Evolutionary conservation across 2,888 invertebrate genomes (phyloP).

Genomic region (Heteropelma amictum): DNA sequence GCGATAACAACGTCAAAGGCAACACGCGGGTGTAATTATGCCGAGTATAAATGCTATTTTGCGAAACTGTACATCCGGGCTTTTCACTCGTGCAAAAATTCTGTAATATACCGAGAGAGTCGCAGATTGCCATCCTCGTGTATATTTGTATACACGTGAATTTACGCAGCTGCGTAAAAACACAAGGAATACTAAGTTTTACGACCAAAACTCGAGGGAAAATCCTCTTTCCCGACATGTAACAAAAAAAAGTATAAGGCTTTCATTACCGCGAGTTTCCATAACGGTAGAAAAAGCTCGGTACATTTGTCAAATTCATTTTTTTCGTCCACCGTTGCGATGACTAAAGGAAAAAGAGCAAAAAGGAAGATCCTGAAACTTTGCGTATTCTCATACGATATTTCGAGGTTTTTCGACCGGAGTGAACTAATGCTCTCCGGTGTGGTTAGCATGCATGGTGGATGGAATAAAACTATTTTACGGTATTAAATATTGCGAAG

Average conservation of each 20-base stretch:
- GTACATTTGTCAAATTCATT: constrained; percentile 14
- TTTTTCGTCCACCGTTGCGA: neutral
- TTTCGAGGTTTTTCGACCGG: neutral
- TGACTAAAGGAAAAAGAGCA: neutral
- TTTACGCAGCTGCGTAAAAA: constrained; percentile 1
- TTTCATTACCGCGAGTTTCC: neutral
- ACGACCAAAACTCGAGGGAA: constrained; percentile 33
- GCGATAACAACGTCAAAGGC: too few species aligned
- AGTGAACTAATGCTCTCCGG: constrained; percentile 20
- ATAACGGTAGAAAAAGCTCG: neutral
- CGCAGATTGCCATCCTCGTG: too few species aligned
- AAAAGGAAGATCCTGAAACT: neutral
- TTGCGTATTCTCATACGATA: neutral
- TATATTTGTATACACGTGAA: neutral
- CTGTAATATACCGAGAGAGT: too few species aligned
- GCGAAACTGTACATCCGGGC: too few species aligned
- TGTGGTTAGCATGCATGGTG: neutral
- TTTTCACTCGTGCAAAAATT: too few species aligned
- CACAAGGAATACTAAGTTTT: constrained; percentile 35
- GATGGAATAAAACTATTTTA: neutral
- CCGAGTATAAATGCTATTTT: too few species aligned
- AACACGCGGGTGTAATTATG: too few species aligned
- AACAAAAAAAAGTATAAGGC: constrained; percentile 6
- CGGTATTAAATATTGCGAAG: neutral
- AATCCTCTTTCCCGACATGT: constrained; percentile 35